Conservation (phyloP, 2,888 invertebrate species). For the Cheiracanthium punctorium region DNA sequence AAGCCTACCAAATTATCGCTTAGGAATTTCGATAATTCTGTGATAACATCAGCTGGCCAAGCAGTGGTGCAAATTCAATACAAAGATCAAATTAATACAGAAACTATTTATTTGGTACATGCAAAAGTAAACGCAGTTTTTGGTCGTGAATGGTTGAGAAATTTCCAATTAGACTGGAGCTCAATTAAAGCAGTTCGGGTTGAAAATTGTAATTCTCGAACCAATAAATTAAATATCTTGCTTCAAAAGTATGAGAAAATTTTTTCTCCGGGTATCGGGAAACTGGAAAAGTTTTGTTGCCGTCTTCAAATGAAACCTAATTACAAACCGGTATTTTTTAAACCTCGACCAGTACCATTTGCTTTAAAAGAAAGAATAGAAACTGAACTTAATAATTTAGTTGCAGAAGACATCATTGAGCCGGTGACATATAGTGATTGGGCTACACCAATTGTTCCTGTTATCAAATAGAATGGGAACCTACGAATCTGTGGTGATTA, state of each 20-base stretch:
- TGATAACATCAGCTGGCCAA: constrained; percentile 51
- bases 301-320: constrained; percentile 52
- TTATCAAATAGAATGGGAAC: constrained; percentile 59
- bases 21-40: constrained; percentile 51
- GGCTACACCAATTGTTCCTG: constrained; percentile 51
- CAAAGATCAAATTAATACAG: constrained; percentile 54
- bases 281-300: constrained; percentile 50
- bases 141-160: constrained; percentile 54
- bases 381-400: constrained; percentile 44
- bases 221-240: constrained; percentile 47
- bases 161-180: constrained; percentile 47
- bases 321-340: constrained; percentile 50
- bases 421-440: constrained; percentile 47
- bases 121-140: constrained; percentile 53
- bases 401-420: constrained; percentile 47
- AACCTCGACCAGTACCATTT: constrained; percentile 51
- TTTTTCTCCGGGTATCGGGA: constrained; percentile 44
- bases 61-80: constrained; percentile 53
- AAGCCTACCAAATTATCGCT: constrained; percentile 52
- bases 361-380: constrained; percentile 50
- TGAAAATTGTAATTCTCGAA: constrained; percentile 47
- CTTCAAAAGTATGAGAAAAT: constrained; percentile 42
- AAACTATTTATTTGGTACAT: constrained; percentile 54
- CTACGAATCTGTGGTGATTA: constrained; percentile 75
- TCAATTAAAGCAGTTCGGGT: constrained; percentile 44